Evolutionary conservation across 2,113 vertebrate species (phyloP), one percentile per base, ranked within the genome.

Genomic region (Scortum barcoo): DNA sequence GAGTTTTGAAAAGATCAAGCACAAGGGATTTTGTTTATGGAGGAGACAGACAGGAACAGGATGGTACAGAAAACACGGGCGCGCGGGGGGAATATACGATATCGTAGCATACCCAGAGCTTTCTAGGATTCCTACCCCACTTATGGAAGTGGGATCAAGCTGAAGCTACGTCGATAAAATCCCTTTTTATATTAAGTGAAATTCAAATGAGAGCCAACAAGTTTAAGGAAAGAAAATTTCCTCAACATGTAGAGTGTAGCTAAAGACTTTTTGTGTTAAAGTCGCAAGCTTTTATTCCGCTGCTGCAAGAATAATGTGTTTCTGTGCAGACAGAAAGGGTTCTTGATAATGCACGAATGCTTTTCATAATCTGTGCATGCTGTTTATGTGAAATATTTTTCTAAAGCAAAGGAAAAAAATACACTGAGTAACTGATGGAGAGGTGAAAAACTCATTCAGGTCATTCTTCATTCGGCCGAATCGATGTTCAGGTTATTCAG

Each of bases 1-100:
- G 89, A 89, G 87, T 86, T 90, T 90, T 85, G 86, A 84, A 86
- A 85, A 92, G 92, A 93, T 92, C 92, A 91, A 89, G 83, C 65
- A 24, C 44, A 33, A 20, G 71, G 82, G 86, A 50, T 80, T 91
- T 87, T 88, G 84, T 88, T 90, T 83, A 82, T 76, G 85, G 73
- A 83, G 79, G 66, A 85, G 76, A 85, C 13, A 56, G 78, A 73
- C 71, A 72, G 78, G 46, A 87, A 28, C 57, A 63, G 76, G 70
- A 56, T 2, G 9, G 33, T 3, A 51, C 24, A 16, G 74, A 46
- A 73, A 69, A 72, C 57, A 42, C 65, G 38, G 60, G 56, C 58
- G 72, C 10, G 60, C 36, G 4, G 1, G 22, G 56, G 42, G 36
- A 16, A 66, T 61, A 63, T 11, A 40, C 7, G n/a, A 58, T 48